Evolutionary conservation across 2,888 invertebrate species (phyloP).

Genomic region (Parnassius orleans): DNA sequence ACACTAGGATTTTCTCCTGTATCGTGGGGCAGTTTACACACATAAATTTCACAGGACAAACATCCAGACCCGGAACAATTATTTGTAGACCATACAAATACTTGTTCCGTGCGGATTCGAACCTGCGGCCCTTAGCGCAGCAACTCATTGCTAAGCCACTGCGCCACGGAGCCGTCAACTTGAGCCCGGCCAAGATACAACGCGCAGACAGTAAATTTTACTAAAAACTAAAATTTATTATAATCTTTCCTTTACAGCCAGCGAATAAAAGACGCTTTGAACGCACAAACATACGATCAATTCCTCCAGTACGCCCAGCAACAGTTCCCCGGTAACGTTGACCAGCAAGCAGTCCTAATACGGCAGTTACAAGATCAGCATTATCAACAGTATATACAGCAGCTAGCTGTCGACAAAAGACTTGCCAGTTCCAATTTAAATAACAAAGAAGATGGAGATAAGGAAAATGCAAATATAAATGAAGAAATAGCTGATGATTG

Average conservation of each 20-base stretch:
- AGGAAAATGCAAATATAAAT: slow-evolving; percentile 39
- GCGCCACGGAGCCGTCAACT: no score
- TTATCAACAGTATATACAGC: slow-evolving; percentile 99
- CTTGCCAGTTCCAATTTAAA: slow-evolving; percentile 62
- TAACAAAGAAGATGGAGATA: slow-evolving; percentile 43
- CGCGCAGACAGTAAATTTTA: no score
- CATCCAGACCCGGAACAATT: no score
- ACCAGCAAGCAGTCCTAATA: slow-evolving; percentile 96
- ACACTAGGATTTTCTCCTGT: no score
- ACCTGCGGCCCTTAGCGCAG: no score
- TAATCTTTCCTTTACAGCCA: slow-evolving; percentile 69
- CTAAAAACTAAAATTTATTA: not conserved
- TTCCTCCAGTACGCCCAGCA: slow-evolving; percentile 96
- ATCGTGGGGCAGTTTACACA: no score
- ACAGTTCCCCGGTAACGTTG: slow-evolving; percentile 91
- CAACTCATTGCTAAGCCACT: no score
- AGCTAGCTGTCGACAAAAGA: slow-evolving; percentile 83
- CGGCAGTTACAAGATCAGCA: slow-evolving; percentile 98
- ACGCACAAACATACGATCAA: slow-evolving; percentile 94
- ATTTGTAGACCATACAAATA: no score
- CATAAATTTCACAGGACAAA: no score
- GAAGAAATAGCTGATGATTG: slow-evolving; percentile 51
- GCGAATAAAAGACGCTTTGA: slow-evolving; percentile 97
- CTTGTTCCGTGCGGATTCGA: no score
- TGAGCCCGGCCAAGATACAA: no score